Evolutionary conservation across 2,113 vertebrate species (phyloP).

Genomic region (Erinaceus europaeus): DNA sequence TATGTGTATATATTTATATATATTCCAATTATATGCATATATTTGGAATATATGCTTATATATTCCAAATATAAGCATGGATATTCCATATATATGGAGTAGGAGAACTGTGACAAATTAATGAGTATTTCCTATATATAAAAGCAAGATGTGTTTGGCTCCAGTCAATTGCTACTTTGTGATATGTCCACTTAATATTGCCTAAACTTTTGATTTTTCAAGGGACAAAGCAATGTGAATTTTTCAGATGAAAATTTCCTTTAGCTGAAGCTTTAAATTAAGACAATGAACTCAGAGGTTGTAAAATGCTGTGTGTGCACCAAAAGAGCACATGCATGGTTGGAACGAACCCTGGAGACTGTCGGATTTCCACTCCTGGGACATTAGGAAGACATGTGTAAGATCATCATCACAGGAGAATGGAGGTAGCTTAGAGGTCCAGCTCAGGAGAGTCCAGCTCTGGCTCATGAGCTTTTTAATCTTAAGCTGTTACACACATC

Average conservation of each 20-base stretch:
- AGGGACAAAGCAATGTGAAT: constrained; percentile 28
- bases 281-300: constrained; percentile 15
- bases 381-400: not conserved
- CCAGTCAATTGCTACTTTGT: not conserved
- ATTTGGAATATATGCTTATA: no score
- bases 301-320: not conserved
- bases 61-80: no score
- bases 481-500: not conserved
- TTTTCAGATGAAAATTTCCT: constrained; percentile 34
- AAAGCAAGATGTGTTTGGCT: not conserved
- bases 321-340: not conserved
- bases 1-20: no score
- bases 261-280: constrained; percentile 30
- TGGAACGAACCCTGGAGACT: not conserved
- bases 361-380: not conserved
- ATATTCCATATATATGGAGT: not conserved
- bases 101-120: not conserved
- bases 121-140: not conserved
- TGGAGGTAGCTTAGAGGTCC: not conserved
- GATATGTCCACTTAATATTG: not conserved
- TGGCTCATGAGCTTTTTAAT: not conserved
- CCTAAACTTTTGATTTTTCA: constrained; percentile 5
- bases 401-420: not conserved
- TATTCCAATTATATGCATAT: no score
- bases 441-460: not conserved